These are phyloP conservation scores for Zygaena filipendulae DNA, from an alignment of 2,888 invertebrate species.

Conservation along the genomic window DNA sequence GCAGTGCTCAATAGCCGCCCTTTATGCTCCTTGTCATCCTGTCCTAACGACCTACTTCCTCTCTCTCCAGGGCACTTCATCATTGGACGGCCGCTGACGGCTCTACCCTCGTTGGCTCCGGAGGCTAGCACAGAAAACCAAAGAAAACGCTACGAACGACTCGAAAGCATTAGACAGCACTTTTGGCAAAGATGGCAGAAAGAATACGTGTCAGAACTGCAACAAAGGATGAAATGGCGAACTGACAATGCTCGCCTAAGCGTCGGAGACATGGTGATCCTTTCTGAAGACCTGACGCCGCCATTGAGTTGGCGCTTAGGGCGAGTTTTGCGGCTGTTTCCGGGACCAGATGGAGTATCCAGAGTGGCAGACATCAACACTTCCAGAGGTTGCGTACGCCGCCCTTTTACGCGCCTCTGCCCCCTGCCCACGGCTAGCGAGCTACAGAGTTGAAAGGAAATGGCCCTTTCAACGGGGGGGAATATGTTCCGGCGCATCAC, in stretches of 20 bases:
- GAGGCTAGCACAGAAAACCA: too few species aligned
- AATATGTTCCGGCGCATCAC: too few species aligned
- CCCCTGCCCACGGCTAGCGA: too few species aligned
- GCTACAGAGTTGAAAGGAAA: too few species aligned
- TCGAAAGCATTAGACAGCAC: too few species aligned
- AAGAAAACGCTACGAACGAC: constrained; percentile 9
- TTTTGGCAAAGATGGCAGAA: too few species aligned
- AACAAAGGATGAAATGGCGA: constrained; percentile 16
- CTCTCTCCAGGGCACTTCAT: constrained; percentile 14
- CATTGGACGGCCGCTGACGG: constrained; percentile 9
- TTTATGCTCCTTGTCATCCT: constrained; percentile 10
- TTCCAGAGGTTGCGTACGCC: constrained; percentile 3
- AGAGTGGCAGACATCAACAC: constrained; percentile 8
- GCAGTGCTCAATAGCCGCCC: constrained; percentile 12
- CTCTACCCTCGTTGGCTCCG: constrained; percentile 8
- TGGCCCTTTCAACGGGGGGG: too few species aligned
- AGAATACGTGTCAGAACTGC: too few species aligned
- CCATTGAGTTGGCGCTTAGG: constrained; percentile 8
- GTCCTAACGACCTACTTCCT: constrained; percentile 8
- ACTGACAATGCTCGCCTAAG: background rate
- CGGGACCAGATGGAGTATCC: constrained; percentile 7
- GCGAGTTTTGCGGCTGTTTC: constrained; percentile 2
- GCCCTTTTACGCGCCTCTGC: constrained; percentile 5
- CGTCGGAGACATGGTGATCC: constrained; percentile 3
- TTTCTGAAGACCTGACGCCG: constrained; percentile 4